These are phyloP conservation scores for Phalacrocorax brasilianus DNA, from an alignment of 2,113 vertebrate genomes.

Conservation along the genomic window DNA sequence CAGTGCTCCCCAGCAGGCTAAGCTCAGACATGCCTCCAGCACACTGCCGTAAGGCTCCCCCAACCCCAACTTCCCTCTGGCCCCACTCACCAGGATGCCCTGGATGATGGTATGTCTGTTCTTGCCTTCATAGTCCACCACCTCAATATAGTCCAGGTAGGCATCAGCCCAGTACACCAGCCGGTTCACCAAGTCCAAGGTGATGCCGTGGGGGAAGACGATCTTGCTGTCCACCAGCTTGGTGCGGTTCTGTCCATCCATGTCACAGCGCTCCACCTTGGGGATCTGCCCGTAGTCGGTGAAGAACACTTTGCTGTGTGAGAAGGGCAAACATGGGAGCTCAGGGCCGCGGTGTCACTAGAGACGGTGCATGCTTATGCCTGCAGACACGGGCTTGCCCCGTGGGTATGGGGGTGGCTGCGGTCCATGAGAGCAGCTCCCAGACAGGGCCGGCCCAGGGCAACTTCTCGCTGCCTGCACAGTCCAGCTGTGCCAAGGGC, in stretches of 20 bases:
- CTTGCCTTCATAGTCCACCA: constrained; percentile 96
- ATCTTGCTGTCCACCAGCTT: constrained; percentile 98
- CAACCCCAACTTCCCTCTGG: rapidly evolving
- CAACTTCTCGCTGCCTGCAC: neutral
- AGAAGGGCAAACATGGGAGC: neutral
- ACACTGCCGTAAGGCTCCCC: neutral
- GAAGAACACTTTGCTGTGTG: constrained; percentile 92
- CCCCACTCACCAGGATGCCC: constrained; percentile 88
- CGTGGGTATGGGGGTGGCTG: rapidly evolving
- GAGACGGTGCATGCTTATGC: rapidly evolving
- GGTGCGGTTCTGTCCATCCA: constrained; percentile 97
- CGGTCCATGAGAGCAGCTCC: neutral
- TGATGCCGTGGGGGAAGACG: constrained; percentile 94
- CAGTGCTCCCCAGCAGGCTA: neutral
- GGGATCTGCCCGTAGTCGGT: constrained; percentile 97
- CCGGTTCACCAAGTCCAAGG: constrained; percentile 92
- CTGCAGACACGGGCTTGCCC: neutral
- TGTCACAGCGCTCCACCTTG: constrained; percentile 95
- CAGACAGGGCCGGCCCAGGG: rapidly evolving
- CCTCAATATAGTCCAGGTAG: constrained; percentile 97
- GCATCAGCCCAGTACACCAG: constrained; percentile 97
- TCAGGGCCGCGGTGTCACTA: neutral
- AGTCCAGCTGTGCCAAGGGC: neutral
- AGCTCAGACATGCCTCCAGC: neutral
- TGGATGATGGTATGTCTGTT: constrained; percentile 97